Evolutionary conservation across 2,888 invertebrate species (phyloP), one percentile per base, ranked within the genome.

Genomic region (Plagodis dolabraria): DNA sequence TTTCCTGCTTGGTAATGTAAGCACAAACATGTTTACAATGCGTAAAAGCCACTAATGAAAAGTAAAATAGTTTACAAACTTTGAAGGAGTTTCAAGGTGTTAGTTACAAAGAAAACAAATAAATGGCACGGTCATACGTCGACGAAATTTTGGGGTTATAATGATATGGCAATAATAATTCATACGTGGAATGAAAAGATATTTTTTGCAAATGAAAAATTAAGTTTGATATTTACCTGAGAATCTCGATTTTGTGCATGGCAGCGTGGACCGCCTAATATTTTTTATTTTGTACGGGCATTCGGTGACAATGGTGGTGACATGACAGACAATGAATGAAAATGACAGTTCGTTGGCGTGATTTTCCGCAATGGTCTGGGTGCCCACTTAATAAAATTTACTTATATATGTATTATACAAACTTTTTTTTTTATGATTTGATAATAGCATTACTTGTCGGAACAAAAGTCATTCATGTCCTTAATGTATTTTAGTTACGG

Each of bases 231-330:
- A 74, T 66, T 83, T 84, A 92, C 92, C 92, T 92, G 83, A 68
- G 77, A 78, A 75, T 88, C 90, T 89, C 89, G 90, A 87, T 82
- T 91, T 91, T 91, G 89, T 90, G 89, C 92, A 91, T 92, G 89
- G 92, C 89, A 92, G 91, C 79, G 75, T 69, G 68, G 73, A 83
- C 85, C 85, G 89, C 88, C 87, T 82, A 79, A 81, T 81, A 81
- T 71, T 80, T 85, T 79, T 80, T 79, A 76, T 77, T 73, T 82
- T 79, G 90, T 90, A 92, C 92, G 91, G 92, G 89, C 91, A 85
- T 77, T 76, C 70, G 83, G 80, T 87, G 89, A 89, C 87, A 87
- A 86, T 79, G 82, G 72, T 55, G 75, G 55, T 80, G 90, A 85
- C 87, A 89, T 90, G 90, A 85, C 87, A 89, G 81, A 79, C 78